These are phyloP conservation scores for Axinella damicornis DNA, from an alignment of 37 sponge, comb jelly and placozoan genomes.

Conservation along the genomic window DNA sequence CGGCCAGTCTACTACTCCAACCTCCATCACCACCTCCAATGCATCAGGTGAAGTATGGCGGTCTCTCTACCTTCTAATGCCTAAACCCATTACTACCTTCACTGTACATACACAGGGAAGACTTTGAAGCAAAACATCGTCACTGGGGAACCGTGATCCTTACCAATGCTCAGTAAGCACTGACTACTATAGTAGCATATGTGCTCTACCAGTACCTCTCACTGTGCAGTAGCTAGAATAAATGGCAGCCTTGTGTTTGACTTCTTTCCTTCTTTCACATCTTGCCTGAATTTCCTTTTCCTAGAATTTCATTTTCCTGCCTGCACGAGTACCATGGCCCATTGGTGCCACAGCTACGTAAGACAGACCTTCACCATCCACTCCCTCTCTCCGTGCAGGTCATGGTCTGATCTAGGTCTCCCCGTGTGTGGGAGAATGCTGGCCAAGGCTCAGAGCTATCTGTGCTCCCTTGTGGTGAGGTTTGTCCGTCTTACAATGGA, in stretches of 20 bases:
- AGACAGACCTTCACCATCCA: not conserved
- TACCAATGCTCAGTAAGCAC: conserved; percentile 36
- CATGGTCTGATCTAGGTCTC: conserved; percentile 33
- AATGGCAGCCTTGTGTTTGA: too few species aligned
- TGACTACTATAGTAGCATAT: too few species aligned
- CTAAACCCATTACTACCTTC: not conserved
- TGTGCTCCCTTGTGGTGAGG: conserved; percentile 34
- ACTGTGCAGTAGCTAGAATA: too few species aligned
- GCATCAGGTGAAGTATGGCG: not conserved
- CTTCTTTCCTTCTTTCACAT: too few species aligned
- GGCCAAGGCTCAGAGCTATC: conserved; percentile 4
- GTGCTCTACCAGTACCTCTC: too few species aligned
- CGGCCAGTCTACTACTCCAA: not conserved
- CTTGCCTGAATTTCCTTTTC: too few species aligned
- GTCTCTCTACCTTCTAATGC: not conserved
- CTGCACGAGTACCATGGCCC: too few species aligned
- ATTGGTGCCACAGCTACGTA: too few species aligned
- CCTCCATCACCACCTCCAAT: not conserved
- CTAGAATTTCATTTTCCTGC: too few species aligned
- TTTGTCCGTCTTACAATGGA: conserved; percentile 2
- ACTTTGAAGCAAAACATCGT: conserved; percentile 33
- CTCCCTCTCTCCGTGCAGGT: not conserved
- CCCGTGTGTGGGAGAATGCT: conserved; percentile 31
- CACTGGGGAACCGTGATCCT: conserved; percentile 42
- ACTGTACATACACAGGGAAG: conserved; percentile 12